Base-by-base conservation (phyloP, 2,113 vertebrate genomes). In the Tragelaphus buxtoni region DNA sequence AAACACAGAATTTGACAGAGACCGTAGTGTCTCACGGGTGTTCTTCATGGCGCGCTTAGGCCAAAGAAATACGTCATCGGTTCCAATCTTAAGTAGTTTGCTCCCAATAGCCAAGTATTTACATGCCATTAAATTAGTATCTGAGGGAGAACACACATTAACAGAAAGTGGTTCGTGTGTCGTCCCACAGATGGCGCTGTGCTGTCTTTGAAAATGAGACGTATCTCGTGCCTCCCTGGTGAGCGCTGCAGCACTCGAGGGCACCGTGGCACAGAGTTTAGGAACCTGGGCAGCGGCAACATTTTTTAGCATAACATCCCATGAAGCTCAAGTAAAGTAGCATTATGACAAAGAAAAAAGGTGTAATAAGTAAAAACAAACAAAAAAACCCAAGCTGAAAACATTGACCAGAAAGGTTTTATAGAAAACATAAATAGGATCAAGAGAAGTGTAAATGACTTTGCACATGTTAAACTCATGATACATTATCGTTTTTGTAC, bases 201-300 rank as follows among this genome's bases (percentile, higher is more conserved):
- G 76, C 42, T 92, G 3, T 45, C 65, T 22, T 9, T 32, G 60
- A 76, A 63, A 76, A 28, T 6, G 18, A 4, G 26, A 24, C 13
- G 3, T 1, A 1, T 0, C 32, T 2, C 0, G 49, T 8, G 18
- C 4, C 39, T 7, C 12, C 49, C 28, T 20, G 56, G n/a, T 1
- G 24, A 74, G 35, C 39, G 16, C 53, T 5, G 12, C 2, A 2
- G 18, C 10, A 0, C 12, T 1, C 1, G 16, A 42, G 18, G 63
- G 51, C 16, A 2, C 51, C 32, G 9, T 5, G n/a, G 24, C 47
- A 2, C 80, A 22, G 39, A 14, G n/a, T 7, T 20, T 51, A 84
- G 72, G 79, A 91, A n/a, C 17, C 5, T 26, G 22, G 10, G 49
- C 13, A 20, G 26, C 45, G 32, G 20, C 20, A 9, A 2, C n/a